phyloP scores from a whole-genome alignment of 2,888 invertebrate species.

The Eudemis profundana region DNA sequence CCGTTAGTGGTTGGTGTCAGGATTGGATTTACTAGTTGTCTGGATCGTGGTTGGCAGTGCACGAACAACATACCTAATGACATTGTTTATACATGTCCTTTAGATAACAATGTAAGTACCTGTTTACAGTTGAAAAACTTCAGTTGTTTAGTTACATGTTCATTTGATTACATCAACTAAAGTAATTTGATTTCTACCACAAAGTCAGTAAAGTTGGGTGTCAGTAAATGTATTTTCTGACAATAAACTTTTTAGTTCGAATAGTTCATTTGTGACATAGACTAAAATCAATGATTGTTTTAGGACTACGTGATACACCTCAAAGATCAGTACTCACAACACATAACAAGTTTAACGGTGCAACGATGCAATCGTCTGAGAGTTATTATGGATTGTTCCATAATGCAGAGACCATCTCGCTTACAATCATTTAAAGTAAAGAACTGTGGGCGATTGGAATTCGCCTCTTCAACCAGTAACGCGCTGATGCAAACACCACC shows the following conservation, averaged over 20 bases:
- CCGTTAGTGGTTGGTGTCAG: slow-evolving; percentile 57
- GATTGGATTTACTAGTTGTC: slow-evolving; percentile 76
- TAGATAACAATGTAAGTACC: slow-evolving; percentile 66
- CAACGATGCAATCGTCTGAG: slow-evolving; percentile 79
- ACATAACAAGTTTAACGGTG: slow-evolving; percentile 74
- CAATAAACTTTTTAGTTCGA: too few species aligned
- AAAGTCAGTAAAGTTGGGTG: too few species aligned
- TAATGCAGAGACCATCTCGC: slow-evolving; percentile 69
- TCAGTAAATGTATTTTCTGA: too few species aligned
- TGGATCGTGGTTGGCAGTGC: slow-evolving; percentile 77
- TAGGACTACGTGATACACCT: slow-evolving; percentile 81
- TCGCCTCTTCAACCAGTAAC: slow-evolving; percentile 60
- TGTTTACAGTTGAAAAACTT: too few species aligned
- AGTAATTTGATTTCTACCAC: background rate
- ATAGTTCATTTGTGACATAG: too few species aligned
- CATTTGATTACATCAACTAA: background rate
- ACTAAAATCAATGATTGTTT: slow-evolving; percentile 57
- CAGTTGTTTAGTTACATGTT: slow-evolving; percentile 1
- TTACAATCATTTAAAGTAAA: slow-evolving; percentile 74
- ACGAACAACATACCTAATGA: slow-evolving; percentile 66
- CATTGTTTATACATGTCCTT: slow-evolving; percentile 68
- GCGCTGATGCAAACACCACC: slow-evolving; percentile 73
- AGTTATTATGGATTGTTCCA: slow-evolving; percentile 78
- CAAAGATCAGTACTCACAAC: slow-evolving; percentile 80
- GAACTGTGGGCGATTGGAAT: slow-evolving; percentile 71